Evolutionary conservation across 2,113 vertebrate species (phyloP).

Genomic region (Lagenorhynchus albirostris): DNA sequence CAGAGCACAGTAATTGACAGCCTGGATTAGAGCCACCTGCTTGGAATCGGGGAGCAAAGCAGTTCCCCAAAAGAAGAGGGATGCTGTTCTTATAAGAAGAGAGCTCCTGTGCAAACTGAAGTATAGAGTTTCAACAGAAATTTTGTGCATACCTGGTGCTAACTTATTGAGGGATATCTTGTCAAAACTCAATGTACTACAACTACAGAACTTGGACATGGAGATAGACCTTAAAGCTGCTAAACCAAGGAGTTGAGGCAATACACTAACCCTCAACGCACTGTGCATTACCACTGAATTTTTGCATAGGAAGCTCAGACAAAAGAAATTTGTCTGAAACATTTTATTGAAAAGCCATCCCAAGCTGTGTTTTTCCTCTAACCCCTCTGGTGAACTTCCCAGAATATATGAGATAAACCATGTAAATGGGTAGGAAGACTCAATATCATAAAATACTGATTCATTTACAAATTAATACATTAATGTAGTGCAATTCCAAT

Average conservation of each 20-base stretch:
- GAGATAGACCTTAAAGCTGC: not conserved
- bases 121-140: not conserved
- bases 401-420: not conserved
- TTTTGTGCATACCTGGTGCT: not conserved
- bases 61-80: not conserved
- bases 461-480: not conserved
- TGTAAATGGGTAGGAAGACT: not conserved
- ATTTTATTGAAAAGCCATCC: not conserved
- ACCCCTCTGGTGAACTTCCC: not conserved
- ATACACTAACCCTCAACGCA: not conserved
- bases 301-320: not conserved
- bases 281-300: not conserved
- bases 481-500: not conserved
- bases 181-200: not conserved
- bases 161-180: not conserved
- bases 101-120: not conserved
- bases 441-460: not conserved
- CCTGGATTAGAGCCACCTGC: not conserved
- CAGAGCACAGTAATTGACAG: not conserved
- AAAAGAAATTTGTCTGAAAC: not conserved
- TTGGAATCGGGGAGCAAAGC: not conserved
- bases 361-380: not conserved
- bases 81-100: not conserved
- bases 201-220: not conserved
- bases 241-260: not conserved